Base-by-base conservation (phyloP, 1,140 invertebrate species). In the Drosophila neocordata region DNA sequence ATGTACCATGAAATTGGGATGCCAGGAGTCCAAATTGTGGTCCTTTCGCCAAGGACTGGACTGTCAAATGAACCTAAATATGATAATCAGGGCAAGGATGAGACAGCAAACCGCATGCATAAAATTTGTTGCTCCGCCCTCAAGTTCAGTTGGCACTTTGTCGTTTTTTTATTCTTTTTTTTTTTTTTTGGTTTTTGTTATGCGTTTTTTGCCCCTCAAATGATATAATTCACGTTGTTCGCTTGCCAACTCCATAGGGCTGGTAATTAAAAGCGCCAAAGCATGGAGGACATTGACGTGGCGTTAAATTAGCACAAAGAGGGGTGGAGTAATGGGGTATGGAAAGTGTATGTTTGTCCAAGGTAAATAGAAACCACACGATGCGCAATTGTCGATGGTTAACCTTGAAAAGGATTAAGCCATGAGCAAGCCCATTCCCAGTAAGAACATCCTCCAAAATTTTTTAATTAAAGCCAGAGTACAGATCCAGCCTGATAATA, bases 241-340 rank as follows among this genome's bases (percentile, higher is more conserved):
- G 44, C 44, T 15, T 62, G 60, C 27, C 44, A 31, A 35, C 44
- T 56, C 53, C 53, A 56, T 9, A 18, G 34, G 15, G 15, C 35
- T 37, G 52, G 62, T 56, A 65, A 65, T 65, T 65, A 65, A 65
- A 65, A 65, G 62, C 62, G 11, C 31, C 31, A 56, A 62, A 62
- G 37, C 59, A 31, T 56, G 62, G 27, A 22, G 62, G 48, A 44
- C 62, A 56, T 55, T 27, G 62, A 65, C n/a, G 52, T 55, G 51
- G 48, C 34, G 34, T 55, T 24, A 38, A 41, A 38, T 62, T 51
- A 62, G n/a, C 62, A 18, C 44, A n/a, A 37, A 15, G 27, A 7
- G n/a, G 20, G 58, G 18, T 7, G 44, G 20, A 15, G 41, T 8
- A 15, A n/a, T 20, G 41, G 13, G n/a, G 24, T 1, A 4, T 24